These are phyloP conservation scores for Alloscopus bannaensis DNA, from an alignment of 2,888 invertebrate species.

Conservation along the genomic window DNA sequence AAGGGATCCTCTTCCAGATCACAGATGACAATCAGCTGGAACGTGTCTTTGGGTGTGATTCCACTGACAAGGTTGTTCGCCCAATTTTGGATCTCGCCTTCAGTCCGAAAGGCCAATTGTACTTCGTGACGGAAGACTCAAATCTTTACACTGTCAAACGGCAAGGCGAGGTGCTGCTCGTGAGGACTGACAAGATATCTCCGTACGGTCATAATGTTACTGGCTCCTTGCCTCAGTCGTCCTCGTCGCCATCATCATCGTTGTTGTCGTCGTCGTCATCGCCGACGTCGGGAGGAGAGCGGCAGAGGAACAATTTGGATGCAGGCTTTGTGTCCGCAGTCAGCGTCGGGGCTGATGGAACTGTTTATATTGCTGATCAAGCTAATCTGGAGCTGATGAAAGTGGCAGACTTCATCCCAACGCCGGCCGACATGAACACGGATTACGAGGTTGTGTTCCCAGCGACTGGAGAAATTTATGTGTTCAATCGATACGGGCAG, in stretches of 20 bases:
- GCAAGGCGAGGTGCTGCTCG: constrained; percentile 66
- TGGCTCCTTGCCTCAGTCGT: no score
- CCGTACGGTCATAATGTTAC: constrained; percentile 67
- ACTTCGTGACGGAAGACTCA: constrained; percentile 73
- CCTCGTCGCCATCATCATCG: neutral
- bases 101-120: constrained; percentile 73
- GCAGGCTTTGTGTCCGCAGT: constrained; percentile 87
- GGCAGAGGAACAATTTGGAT: constrained; percentile 71
- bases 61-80: constrained; percentile 62
- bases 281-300: constrained; percentile 33
- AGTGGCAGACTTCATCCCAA: constrained; percentile 85
- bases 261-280: neutral
- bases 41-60: constrained; percentile 71
- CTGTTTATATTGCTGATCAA: constrained; percentile 96
- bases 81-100: constrained; percentile 71
- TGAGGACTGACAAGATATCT: constrained; percentile 69
- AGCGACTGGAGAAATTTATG: constrained; percentile 94
- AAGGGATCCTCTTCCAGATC: constrained; percentile 83
- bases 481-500: constrained; percentile 96
- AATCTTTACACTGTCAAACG: constrained; percentile 70
- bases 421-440: constrained; percentile 87
- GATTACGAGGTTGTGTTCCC: constrained; percentile 96
- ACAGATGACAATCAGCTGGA: constrained; percentile 73
- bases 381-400: constrained; percentile 83
- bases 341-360: constrained; percentile 96